Base-by-base conservation (phyloP, 2,113 vertebrate species). In the Eupsittula cactorum region DNA sequence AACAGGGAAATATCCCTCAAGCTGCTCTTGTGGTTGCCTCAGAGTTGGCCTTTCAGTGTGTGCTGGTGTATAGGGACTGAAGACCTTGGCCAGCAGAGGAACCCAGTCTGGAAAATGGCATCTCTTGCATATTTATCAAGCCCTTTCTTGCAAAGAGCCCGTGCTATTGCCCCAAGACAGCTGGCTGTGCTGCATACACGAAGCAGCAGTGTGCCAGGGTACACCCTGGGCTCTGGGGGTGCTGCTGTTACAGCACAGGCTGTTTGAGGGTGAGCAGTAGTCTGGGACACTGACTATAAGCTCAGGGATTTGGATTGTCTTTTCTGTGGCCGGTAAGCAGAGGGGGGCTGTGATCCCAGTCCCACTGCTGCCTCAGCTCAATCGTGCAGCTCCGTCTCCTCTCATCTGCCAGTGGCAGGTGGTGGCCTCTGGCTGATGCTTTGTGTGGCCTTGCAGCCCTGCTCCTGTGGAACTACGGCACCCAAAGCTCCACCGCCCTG, bases 391-490 rank as follows among this genome's bases (percentile, higher is more conserved):
- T 85, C 41, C 42, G 41, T 80, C 55, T 79, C 53, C 52, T 73
- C 33, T 78, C 2, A 0, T 23, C 35, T 39, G 42, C 31, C 5
- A 49, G 37, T 18, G 77, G 46, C 79, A 27, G 33, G 52, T 10
- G 14, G 44, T 63, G 41, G 67, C 71, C n/a, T 11, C 73, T 50
- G 44, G 21, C 57, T 64, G n/a, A 69, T 1, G 1, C 24, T 82
- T 41, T 84, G 25, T 52, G 3, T 75, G 91, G 65, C 35, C 28
- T 96, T 88, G 39, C 87, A 99, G 99, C 96, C 99, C 99, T 0
- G 74, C 98, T 27, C 99, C 99, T 0, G 1, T 99, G 73, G 98
- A 99, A 44, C 96, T 99, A 87, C 98, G 97, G 92, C 98, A 96
- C 18, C 98, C 98, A 2, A 97, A 92, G 93, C 98, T 99, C 57